A percentile compares a stretch with the other conserved stretches of the same genome.
Conservation (phyloP, 2,113 vertebrate genomes). For the Elephantulus edwardii region DNA sequence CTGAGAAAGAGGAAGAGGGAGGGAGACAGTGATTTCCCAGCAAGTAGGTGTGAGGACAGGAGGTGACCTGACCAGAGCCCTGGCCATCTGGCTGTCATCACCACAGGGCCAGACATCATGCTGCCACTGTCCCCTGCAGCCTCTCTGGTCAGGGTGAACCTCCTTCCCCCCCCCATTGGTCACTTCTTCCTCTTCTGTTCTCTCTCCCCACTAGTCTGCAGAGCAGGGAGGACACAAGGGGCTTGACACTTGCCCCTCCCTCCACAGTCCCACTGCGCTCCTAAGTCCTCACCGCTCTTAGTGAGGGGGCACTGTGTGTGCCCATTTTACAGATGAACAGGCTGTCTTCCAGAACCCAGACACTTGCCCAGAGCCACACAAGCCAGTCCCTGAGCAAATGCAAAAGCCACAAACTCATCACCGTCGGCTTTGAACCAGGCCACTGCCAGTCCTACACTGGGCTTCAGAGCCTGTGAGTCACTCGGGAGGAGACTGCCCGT, state of each 20-base stretch:
- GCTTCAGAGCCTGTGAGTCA: too few species aligned
- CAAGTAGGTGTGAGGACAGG: not conserved
- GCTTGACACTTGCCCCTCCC: not conserved
- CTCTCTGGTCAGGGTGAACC: not conserved
- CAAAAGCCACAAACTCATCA: too few species aligned
- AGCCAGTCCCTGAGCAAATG: too few species aligned
- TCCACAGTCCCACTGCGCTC: not conserved
- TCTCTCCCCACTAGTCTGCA: not conserved
- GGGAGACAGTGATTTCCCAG: constrained; percentile 12
- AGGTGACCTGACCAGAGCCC: not conserved
- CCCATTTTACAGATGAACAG: not conserved
- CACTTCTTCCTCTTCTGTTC: not conserved
- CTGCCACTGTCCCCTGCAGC: not conserved
- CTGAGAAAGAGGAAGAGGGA: not conserved
- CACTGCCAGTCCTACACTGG: too few species aligned
- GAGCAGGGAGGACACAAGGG: too few species aligned
- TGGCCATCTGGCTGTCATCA: constrained; percentile 29
- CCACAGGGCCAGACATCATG: not conserved
- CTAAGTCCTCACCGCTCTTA: not conserved
- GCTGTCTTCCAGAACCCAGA: not conserved
- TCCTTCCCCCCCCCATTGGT: not conserved
- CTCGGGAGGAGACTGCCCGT: too few species aligned
- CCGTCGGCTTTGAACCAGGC: too few species aligned
- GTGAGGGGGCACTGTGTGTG: not conserved
- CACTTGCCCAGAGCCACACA: not conserved